Evolutionary conservation across 1,140 invertebrate species (phyloP).

Genomic region (Temnothorax longispinosus): DNA sequence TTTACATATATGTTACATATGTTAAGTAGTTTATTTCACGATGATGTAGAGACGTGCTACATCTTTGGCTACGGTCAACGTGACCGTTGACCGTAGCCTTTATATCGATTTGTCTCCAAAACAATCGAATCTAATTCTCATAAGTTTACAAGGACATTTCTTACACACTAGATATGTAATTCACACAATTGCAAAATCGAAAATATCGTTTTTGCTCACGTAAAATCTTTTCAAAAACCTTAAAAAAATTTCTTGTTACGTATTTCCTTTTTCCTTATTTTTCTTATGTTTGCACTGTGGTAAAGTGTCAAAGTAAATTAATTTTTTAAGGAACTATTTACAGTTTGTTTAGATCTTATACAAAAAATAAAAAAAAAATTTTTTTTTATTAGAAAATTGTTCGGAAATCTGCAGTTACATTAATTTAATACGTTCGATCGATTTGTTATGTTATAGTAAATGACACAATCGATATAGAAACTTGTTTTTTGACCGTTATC

Average conservation of each 20-base stretch:
- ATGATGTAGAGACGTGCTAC: not conserved
- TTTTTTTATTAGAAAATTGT: slow-evolving; percentile 22
- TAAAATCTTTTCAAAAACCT: not conserved
- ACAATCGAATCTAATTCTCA: not conserved
- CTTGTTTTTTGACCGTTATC: not conserved
- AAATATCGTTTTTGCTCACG: not conserved
- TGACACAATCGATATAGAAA: not conserved
- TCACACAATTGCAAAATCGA: not conserved
- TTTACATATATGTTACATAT: slow-evolving; percentile 27
- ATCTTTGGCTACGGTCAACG: not conserved
- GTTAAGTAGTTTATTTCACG: slow-evolving; percentile 16
- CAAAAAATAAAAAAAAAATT: not conserved
- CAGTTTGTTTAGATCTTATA: not conserved
- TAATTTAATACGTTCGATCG: slow-evolving; percentile 23
- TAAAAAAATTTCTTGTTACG: not conserved
- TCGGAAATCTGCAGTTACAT: not conserved
- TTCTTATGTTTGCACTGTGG: slow-evolving; percentile 52
- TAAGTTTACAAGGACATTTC: not conserved
- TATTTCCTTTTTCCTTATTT: not conserved
- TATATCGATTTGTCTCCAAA: not conserved
- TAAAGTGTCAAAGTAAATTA: slow-evolving; percentile 2
- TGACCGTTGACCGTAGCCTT: too few species aligned
- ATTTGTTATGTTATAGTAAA: slow-evolving; percentile 18
- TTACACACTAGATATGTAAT: not conserved
- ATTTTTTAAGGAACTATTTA: slow-evolving; percentile 19